Conservation (phyloP, 2,888 invertebrate genomes). For the Dryadula phaetusa region DNA sequence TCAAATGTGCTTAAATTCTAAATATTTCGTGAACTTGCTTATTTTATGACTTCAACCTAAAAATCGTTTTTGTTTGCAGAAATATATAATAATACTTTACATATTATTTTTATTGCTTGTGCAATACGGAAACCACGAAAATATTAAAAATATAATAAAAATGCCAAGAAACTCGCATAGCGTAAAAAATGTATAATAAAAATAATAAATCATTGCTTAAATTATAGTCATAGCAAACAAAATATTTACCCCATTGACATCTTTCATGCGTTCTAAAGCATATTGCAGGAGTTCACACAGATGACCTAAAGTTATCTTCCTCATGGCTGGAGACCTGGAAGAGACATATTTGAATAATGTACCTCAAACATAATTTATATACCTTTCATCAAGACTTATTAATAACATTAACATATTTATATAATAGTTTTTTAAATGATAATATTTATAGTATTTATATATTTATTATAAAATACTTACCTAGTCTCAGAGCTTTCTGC, state of each 20-base stretch:
- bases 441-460: too few species aligned
- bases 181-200: neutral
- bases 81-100: constrained; percentile 2
- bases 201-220: neutral
- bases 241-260: constrained; percentile 88
- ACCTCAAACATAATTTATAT: too few species aligned
- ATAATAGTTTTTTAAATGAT: too few species aligned
- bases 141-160: neutral
- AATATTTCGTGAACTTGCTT: neutral
- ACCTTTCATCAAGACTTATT: too few species aligned
- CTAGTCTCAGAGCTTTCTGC: constrained; percentile 89
- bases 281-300: constrained; percentile 91
- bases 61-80: neutral
- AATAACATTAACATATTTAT: too few species aligned
- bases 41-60: neutral
- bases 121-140: neutral
- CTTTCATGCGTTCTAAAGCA: constrained; percentile 92
- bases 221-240: neutral
- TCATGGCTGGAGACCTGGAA: constrained; percentile 87
- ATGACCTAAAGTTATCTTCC: constrained; percentile 88
- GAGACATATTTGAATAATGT: neutral
- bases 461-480: constrained; percentile 64
- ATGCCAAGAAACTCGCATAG: neutral
- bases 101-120: neutral
- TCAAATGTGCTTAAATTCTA: neutral